Evolutionary conservation across 2,797 vertebrate species (phyloP), one percentile per base, ranked within the genome.

Genomic region (Muscicapa striata): DNA sequence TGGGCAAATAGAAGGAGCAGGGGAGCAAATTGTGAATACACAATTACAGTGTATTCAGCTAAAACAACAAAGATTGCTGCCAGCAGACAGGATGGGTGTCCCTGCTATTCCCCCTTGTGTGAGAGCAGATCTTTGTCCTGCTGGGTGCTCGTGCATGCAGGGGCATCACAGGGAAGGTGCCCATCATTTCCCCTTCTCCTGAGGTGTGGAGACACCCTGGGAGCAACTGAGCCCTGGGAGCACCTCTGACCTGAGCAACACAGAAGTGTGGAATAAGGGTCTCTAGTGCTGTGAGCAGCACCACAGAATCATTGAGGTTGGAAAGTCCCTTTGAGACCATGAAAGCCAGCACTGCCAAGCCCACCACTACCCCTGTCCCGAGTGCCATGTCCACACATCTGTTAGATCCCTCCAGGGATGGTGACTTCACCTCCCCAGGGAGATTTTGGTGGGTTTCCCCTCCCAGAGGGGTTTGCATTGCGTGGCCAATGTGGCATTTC

Each of bases 301-400:
- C 1, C 7, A 2, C 1, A 9, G 24, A 3, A 14, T 6, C 22
- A 6, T 41, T 22, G 13, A 48, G 59, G 18, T 0, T 21, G 40
- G 40, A 66, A 52, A 78, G 59, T 5, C 74, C 66, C 46, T 52
- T 32, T 0, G 2, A 32, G 34, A 8, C 41, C 66, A 48, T 24
- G 6, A 19, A 36, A 30, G 4, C 66, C 87, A 78, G 73, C 80
- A 10, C 59, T 72, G 52, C 52, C 62, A 29, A 49, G 48, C 45
- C 49, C 41, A 20, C 18, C 69, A 4, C 17, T 26, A 8, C 6
- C 45, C 79, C 26, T 58, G 30, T 30, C 38, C 72, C 1, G 0
- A 70, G n/a, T 38, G 73, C 51, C 79, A 58, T 24, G 0, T 83
- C 87, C 66, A 10, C 51, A 58, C 45, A 32, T 17, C 66, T 52